Percentiles rank a stretch among this genome's conserved stretches.
These are phyloP conservation scores for Macrophya annulata DNA, from an alignment of 2,888 invertebrate genomes.

Conservation along the genomic window DNA sequence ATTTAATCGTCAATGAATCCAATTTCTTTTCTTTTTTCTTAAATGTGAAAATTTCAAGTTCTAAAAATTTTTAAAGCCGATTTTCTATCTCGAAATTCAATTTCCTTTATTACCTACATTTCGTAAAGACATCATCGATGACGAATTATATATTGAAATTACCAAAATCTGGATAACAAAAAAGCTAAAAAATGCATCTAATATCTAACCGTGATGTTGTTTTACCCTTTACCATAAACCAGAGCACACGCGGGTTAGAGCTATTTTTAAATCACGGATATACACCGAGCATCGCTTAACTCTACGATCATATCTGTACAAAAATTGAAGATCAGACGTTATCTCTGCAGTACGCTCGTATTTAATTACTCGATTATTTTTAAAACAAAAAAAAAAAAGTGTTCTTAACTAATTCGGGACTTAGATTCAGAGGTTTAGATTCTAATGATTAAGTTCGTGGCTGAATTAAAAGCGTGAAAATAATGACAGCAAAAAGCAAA, in stretches of 20 bases:
- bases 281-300: neutral
- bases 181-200: neutral
- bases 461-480: too few relatives aligned
- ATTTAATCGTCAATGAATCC: neutral
- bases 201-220: neutral
- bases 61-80: too few relatives aligned
- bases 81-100: too few relatives aligned
- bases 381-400: too few relatives aligned
- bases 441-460: neutral
- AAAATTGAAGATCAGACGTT: neutral
- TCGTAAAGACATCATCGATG: neutral
- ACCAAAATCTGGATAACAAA: too few relatives aligned
- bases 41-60: too few relatives aligned
- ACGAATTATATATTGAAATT: neutral
- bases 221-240: conserved; percentile 40
- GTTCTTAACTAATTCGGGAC: neutral
- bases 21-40: too few relatives aligned
- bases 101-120: neutral
- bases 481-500: too few relatives aligned
- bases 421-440: neutral
- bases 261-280: conserved; percentile 43
- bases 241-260: conserved; percentile 22
- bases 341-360: neutral
- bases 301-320: neutral
- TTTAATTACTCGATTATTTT: neutral